phyloP scores from a whole-genome alignment of 1,140 invertebrate species.

The Platorchestia sp. region DNA sequence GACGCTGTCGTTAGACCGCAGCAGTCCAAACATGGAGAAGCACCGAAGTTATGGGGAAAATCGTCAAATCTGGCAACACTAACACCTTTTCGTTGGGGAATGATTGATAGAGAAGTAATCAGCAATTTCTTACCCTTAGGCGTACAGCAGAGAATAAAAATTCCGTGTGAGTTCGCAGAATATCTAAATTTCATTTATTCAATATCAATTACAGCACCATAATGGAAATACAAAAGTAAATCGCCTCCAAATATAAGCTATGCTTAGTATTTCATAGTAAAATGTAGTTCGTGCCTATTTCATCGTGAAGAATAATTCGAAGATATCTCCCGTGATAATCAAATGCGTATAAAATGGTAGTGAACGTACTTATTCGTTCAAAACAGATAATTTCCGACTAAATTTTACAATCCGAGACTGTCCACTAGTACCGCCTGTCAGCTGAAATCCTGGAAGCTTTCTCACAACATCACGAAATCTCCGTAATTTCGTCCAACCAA shows the following conservation, averaged over 20 bases:
- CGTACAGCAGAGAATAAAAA: not conserved
- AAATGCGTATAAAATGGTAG: not conserved
- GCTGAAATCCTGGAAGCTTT: not conserved
- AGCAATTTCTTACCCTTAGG: not conserved
- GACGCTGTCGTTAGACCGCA: slow-evolving; percentile 12
- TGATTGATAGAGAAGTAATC: not conserved
- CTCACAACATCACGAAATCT: not conserved
- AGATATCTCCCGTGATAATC: not conserved
- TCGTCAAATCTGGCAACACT: not conserved
- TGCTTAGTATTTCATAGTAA: too few relatives aligned
- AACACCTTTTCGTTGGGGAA: not conserved
- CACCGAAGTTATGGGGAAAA: not conserved
- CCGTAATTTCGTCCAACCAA: not conserved
- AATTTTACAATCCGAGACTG: not conserved
- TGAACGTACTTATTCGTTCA: not conserved
- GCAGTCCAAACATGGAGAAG: not conserved
- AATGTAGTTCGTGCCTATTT: not conserved
- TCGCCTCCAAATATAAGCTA: too few relatives aligned
- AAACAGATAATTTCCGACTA: not conserved
- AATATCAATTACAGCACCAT: not conserved
- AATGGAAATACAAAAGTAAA: too few relatives aligned
- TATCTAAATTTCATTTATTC: not conserved
- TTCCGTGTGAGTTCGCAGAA: not conserved
- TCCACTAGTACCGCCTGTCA: not conserved
- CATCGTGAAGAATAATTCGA: not conserved